Percentiles rank a stretch among this genome's conserved stretches.
phyloP scores from a whole-genome alignment of 2,113 vertebrate genomes.

The Odocoileus hemionus region DNA sequence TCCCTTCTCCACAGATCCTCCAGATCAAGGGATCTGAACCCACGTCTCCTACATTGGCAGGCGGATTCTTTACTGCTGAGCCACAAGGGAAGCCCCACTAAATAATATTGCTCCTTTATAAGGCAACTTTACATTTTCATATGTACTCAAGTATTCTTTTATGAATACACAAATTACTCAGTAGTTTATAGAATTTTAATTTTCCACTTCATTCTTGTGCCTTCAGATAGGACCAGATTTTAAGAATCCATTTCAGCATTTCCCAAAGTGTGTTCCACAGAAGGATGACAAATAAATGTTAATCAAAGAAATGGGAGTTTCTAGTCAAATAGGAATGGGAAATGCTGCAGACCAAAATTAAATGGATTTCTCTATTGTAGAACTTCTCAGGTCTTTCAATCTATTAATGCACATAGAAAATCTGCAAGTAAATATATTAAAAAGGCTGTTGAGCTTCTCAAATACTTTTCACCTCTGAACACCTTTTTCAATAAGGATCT shows the following conservation, averaged over 20 bases:
- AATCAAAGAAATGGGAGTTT: not conserved
- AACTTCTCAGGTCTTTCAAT: not conserved
- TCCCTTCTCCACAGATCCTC: not conserved
- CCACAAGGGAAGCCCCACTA: not conserved
- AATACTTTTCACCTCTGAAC: not conserved
- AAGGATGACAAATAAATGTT: not conserved
- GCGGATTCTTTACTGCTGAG: not conserved
- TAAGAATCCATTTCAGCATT: not conserved
- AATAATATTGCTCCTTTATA: not conserved
- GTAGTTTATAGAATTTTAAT: not conserved
- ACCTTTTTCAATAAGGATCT: not conserved
- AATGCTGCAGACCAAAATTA: not conserved
- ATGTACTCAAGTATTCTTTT: not conserved
- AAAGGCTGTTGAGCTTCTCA: not conserved
- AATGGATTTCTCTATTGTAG: not conserved
- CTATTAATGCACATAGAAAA: not conserved
- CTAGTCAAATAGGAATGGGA: not conserved
- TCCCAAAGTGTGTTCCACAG: not conserved
- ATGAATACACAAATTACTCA: not conserved
- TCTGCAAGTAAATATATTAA: not conserved
- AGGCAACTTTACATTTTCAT: not conserved
- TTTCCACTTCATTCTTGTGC: not conserved
- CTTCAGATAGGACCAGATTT: not conserved
- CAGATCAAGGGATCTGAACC: not conserved
- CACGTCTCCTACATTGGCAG: not conserved